These are phyloP conservation scores for Dinothrombium tinctorium DNA, from an alignment of 1,140 invertebrate genomes.

Conservation along the genomic window DNA sequence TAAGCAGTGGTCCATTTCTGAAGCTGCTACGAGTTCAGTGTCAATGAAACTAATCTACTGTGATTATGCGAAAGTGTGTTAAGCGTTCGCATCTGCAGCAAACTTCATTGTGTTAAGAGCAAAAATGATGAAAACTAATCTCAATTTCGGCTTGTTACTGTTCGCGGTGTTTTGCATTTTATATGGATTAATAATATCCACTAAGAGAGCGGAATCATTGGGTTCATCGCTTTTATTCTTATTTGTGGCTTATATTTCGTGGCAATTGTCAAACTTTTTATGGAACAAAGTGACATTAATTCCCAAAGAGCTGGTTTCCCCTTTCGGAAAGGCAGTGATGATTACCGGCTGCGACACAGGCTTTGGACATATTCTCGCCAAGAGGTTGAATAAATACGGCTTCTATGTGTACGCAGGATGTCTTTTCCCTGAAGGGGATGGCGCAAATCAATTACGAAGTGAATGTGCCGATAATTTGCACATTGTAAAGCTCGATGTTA, in stretches of 20 bases:
- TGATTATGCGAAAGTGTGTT: no score
- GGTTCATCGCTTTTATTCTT: no score
- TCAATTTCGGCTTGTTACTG: no score
- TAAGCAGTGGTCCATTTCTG: no score
- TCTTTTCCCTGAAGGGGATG: slow-evolving; percentile 20
- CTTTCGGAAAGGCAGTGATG: slow-evolving; percentile 16
- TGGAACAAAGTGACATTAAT: not conserved
- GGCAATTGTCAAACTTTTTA: not conserved
- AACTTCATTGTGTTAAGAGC: no score
- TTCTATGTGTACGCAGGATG: slow-evolving; percentile 28
- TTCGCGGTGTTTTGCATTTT: no score
- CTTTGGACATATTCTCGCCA: slow-evolving; percentile 24
- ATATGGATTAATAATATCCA: no score
- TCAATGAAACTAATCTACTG: no score
- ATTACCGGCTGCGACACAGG: slow-evolving; percentile 27
- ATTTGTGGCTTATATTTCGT: not conserved
- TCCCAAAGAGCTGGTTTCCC: not conserved
- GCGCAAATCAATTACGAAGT: slow-evolving; percentile 16
- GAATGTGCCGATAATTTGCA: slow-evolving; percentile 16
- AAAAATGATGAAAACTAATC: no score
- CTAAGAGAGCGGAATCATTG: no score
- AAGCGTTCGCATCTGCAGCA: no score
- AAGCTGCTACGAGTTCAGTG: no score
- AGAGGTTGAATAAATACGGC: slow-evolving; percentile 21
- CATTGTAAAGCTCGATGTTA: slow-evolving; percentile 24